Conservation (phyloP, 2,797 vertebrate species). For the Pangasius macronema region DNA sequence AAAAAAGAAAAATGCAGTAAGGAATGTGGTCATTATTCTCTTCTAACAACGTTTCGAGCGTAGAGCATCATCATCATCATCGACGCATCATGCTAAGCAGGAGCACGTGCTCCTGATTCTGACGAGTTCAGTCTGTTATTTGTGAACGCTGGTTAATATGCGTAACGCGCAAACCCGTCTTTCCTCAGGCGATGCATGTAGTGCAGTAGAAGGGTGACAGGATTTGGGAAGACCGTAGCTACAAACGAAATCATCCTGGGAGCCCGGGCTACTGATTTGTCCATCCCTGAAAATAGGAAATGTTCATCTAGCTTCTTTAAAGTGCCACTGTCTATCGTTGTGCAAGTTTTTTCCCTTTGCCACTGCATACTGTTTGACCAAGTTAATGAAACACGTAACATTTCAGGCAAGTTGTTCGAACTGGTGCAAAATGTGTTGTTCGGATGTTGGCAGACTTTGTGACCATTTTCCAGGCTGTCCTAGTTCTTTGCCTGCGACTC, state of each 20-base stretch:
- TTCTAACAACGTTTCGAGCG: no score
- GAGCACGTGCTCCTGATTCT: no score
- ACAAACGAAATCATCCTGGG: no score
- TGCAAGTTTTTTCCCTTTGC: slow-evolving; percentile 9
- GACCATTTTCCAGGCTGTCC: slow-evolving; percentile 34
- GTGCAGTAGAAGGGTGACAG: no score
- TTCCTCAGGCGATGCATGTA: background rate
- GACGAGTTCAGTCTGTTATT: no score
- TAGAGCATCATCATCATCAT: background rate
- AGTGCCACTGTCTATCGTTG: slow-evolving; percentile 22
- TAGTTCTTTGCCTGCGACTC: slow-evolving; percentile 57
- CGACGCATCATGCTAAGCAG: no score
- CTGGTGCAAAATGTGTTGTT: background rate
- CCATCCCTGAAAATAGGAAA: slow-evolving; percentile 13
- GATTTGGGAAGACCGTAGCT: background rate
- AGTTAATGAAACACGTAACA: background rate
- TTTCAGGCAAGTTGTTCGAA: slow-evolving; percentile 7
- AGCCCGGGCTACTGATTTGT: background rate
- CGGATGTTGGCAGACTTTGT: slow-evolving; percentile 11
- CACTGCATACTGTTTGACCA: slow-evolving; percentile 11
- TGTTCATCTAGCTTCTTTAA: slow-evolving; percentile 8
- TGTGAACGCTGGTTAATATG: no score
- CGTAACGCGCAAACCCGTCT: background rate
- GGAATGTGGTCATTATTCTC: no score
- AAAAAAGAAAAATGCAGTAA: no score